Evolutionary conservation across 2,888 invertebrate species (phyloP).

Genomic region (Carpatolechia fugitivella): DNA sequence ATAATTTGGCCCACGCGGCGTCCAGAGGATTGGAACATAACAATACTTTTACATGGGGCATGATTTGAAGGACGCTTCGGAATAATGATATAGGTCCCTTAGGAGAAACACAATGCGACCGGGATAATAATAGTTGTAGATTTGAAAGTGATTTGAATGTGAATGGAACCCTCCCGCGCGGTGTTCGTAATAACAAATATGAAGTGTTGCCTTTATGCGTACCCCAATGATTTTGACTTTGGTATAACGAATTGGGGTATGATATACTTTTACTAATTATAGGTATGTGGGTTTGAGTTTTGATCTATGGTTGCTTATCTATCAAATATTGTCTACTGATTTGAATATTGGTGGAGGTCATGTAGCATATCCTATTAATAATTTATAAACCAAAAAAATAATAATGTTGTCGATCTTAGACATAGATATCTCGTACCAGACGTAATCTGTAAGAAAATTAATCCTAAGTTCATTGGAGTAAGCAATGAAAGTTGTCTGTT

Average conservation of each 20-base stretch:
- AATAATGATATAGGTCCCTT: constrained; percentile 74
- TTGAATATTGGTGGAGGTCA: too few species aligned
- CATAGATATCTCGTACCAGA: too few species aligned
- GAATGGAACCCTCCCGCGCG: constrained; percentile 75
- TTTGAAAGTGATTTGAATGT: constrained; percentile 78
- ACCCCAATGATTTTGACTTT: constrained; percentile 69
- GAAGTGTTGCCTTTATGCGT: constrained; percentile 69
- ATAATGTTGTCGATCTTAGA: too few species aligned
- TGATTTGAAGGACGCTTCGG: constrained; percentile 68
- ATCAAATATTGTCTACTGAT: neutral
- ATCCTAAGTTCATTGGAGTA: too few species aligned
- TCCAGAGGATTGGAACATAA: constrained; percentile 57
- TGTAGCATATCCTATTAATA: too few species aligned
- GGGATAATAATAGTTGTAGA: constrained; percentile 78
- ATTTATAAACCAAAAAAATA: too few species aligned
- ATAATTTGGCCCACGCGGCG: constrained; percentile 53
- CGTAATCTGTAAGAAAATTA: too few species aligned
- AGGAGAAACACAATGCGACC: constrained; percentile 69
- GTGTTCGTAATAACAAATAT: constrained; percentile 75
- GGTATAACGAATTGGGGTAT: constrained; percentile 64
- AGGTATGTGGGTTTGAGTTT: constrained; percentile 21
- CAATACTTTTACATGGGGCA: constrained; percentile 66
- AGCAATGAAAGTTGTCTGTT: too few species aligned
- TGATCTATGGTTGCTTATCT: neutral
- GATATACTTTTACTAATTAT: constrained; percentile 62